Conservation (phyloP, 2,113 vertebrate genomes). For the Rallus limicola region DNA sequence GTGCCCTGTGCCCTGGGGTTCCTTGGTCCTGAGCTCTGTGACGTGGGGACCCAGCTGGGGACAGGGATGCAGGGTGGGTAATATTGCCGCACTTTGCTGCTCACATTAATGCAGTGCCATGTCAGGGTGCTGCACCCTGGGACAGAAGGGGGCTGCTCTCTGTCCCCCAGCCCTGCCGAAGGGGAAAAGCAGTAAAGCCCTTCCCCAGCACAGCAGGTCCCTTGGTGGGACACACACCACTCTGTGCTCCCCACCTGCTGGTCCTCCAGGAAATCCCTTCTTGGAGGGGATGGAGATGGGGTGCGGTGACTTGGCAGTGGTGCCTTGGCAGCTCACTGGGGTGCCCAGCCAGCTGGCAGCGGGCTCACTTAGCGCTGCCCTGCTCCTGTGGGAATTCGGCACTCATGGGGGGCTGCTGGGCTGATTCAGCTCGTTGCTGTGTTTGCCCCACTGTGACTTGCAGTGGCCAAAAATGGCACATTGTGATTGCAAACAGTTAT, state of each 20-base stretch:
- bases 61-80: rapidly evolving
- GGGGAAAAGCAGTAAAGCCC: no score
- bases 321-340: not conserved
- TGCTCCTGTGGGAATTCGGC: not conserved
- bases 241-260: not conserved
- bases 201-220: not conserved
- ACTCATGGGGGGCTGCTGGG: not conserved
- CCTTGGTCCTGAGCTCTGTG: not conserved
- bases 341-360: not conserved
- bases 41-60: not conserved
- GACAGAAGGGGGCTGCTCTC: not conserved
- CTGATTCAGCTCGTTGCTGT: not conserved
- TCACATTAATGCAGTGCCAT: no score
- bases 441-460: not conserved
- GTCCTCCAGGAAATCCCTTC: not conserved
- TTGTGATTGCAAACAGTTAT: not conserved
- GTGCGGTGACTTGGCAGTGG: not conserved
- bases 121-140: rapidly evolving
- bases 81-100: rapidly evolving
- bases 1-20: not conserved
- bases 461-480: not conserved
- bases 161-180: rapidly evolving
- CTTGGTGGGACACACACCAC: rapidly evolving
- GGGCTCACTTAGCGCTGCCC: not conserved
- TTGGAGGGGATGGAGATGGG: not conserved